Evolutionary conservation across 2,888 invertebrate species (phyloP).

Genomic region (Chrysolina haemoptera): DNA sequence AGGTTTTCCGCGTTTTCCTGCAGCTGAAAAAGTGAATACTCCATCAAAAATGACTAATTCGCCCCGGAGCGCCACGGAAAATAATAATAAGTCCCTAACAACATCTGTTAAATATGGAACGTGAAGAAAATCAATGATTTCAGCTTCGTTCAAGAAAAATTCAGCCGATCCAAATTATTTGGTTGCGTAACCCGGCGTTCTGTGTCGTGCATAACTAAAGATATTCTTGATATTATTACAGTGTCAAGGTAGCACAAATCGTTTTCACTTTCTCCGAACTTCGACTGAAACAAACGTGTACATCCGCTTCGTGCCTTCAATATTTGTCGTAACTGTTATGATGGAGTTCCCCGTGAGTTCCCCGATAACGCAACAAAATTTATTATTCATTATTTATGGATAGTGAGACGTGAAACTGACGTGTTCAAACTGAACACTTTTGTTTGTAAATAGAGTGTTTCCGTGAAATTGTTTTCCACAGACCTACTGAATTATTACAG

Average conservation of each 20-base stretch:
- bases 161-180: slow-evolving; percentile 28
- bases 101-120: too few species aligned
- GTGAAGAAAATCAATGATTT: not conserved
- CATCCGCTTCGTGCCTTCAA: slow-evolving; percentile 52
- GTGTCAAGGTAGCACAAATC: slow-evolving; percentile 55
- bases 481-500: too few species aligned
- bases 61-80: too few species aligned
- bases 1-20: too few species aligned
- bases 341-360: slow-evolving; percentile 54
- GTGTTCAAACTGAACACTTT: too few species aligned
- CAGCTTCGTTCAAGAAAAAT: slow-evolving; percentile 23
- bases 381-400: not conserved
- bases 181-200: slow-evolving; percentile 41
- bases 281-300: slow-evolving; percentile 46
- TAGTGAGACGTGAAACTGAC: too few species aligned
- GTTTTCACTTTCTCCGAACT: slow-evolving; percentile 59
- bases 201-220: slow-evolving; percentile 40
- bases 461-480: too few species aligned
- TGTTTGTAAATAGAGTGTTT: too few species aligned
- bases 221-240: slow-evolving; percentile 46
- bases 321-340: slow-evolving; percentile 32
- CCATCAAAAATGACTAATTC: too few species aligned
- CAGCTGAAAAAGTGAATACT: too few species aligned
- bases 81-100: too few species aligned
- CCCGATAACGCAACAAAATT: slow-evolving; percentile 31